These are phyloP conservation scores for Mythimna albipuncta DNA, from an alignment of 2,888 invertebrate genomes.

Conservation along the genomic window DNA sequence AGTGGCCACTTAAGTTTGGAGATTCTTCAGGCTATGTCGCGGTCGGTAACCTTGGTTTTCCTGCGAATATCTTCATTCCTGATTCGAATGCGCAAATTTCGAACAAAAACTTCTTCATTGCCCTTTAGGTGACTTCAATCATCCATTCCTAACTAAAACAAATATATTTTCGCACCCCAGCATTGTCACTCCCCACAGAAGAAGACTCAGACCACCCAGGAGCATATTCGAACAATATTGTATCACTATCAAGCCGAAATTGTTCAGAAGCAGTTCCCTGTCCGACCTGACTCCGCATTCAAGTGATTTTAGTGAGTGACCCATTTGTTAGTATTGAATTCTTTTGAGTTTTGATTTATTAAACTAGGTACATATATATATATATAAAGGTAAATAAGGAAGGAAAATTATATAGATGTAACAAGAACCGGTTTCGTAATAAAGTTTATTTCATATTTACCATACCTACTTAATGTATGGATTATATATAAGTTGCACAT, in stretches of 20 bases:
- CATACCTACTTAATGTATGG: no score
- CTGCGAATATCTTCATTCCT: no score
- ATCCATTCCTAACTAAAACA: not conserved
- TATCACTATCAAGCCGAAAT: slow-evolving; percentile 85
- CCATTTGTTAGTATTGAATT: slow-evolving; percentile 72
- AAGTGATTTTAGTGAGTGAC: slow-evolving; percentile 84
- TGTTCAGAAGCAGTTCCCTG: slow-evolving; percentile 81
- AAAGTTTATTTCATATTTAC: not conserved
- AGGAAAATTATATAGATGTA: slow-evolving; percentile 9
- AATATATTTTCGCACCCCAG: slow-evolving; percentile 33
- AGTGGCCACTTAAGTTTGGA: no score
- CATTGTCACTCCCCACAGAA: slow-evolving; percentile 68
- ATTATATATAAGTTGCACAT: not conserved
- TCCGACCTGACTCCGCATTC: slow-evolving; percentile 79
- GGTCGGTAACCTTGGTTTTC: no score
- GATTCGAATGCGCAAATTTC: no score
- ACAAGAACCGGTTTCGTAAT: not conserved
- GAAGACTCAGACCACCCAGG: slow-evolving; percentile 71
- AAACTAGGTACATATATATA: not conserved
- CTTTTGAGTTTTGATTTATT: slow-evolving; percentile 35
- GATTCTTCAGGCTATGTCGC: no score
- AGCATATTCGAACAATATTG: slow-evolving; percentile 82
- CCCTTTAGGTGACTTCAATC: no score
- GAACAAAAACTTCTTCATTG: no score
- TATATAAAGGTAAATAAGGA: not conserved